Percentiles rank a stretch among this genome's conserved stretches.
Conservation (phyloP, 2,888 invertebrate species). For the Cosmopolites sordidus region DNA sequence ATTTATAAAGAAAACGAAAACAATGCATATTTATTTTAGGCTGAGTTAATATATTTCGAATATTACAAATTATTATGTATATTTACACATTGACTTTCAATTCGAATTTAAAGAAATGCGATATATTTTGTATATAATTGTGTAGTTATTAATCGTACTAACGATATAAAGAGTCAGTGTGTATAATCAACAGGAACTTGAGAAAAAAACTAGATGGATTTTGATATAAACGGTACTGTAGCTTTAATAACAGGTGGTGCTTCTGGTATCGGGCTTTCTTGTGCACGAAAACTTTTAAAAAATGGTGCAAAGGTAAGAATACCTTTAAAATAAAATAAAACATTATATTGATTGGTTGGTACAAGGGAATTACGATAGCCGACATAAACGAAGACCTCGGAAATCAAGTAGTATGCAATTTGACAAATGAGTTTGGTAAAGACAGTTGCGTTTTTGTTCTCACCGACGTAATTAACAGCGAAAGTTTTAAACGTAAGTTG, state of each 20-base stretch:
- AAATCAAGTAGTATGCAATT: not conserved
- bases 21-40: too few species aligned
- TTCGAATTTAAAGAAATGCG: too few species aligned
- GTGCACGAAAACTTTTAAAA: constrained; percentile 6
- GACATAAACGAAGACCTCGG: not conserved
- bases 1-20: too few species aligned
- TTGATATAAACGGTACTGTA: constrained; percentile 10
- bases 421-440: constrained; percentile 1
- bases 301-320: constrained; percentile 15
- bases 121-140: too few species aligned
- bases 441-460: constrained; percentile 1
- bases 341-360: not conserved
- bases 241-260: constrained; percentile 16
- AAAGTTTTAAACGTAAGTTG: constrained; percentile 8
- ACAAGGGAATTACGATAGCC: constrained; percentile 1
- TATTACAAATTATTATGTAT: too few species aligned
- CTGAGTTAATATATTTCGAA: too few species aligned
- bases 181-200: too few species aligned
- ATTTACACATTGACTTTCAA: too few species aligned
- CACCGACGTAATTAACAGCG: not conserved
- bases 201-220: too few species aligned
- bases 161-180: too few species aligned
- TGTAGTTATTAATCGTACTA: too few species aligned
- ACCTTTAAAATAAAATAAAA: not conserved
- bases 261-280: constrained; percentile 11